These are phyloP conservation scores for Staurois parvus DNA, from an alignment of 2,797 vertebrate species.

Conservation along the genomic window DNA sequence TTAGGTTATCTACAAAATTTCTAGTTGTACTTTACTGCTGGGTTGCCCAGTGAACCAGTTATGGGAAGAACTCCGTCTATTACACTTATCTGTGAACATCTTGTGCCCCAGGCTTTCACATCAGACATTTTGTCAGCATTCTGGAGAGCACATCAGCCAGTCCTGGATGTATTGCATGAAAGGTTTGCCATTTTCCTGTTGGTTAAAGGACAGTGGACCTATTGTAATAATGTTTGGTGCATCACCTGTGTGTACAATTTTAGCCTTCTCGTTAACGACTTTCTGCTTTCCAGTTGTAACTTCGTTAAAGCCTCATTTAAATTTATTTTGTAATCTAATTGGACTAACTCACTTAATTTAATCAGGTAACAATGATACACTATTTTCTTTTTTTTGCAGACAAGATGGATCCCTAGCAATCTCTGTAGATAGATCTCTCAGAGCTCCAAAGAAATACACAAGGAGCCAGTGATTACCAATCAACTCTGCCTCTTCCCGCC, in stretches of 20 bases:
- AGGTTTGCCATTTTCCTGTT: too few relatives aligned
- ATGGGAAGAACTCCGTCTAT: too few relatives aligned
- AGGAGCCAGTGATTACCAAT: conserved; percentile 26
- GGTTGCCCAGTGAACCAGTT: background rate
- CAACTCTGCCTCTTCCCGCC: conserved; percentile 45
- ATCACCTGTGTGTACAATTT: too few relatives aligned
- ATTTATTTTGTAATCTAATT: background rate
- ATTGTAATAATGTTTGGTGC: background rate
- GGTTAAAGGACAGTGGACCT: too few relatives aligned
- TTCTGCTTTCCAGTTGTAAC: background rate
- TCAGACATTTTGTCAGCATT: background rate
- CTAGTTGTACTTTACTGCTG: background rate
- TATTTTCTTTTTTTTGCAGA: conserved; percentile 10
- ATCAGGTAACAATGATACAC: background rate
- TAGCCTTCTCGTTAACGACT: background rate
- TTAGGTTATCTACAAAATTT: too few relatives aligned
- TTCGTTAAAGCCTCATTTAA: background rate
- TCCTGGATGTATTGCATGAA: background rate
- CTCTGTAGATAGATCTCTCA: conserved; percentile 4
- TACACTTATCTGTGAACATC: background rate
- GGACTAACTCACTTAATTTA: background rate
- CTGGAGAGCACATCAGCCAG: background rate
- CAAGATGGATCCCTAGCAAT: conserved; percentile 49
- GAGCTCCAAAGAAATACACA: conserved; percentile 34
- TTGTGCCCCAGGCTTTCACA: background rate